Evolutionary conservation across 2,113 vertebrate species (phyloP), one percentile per base, ranked within the genome.

Genomic region (Spea bombifrons): DNA sequence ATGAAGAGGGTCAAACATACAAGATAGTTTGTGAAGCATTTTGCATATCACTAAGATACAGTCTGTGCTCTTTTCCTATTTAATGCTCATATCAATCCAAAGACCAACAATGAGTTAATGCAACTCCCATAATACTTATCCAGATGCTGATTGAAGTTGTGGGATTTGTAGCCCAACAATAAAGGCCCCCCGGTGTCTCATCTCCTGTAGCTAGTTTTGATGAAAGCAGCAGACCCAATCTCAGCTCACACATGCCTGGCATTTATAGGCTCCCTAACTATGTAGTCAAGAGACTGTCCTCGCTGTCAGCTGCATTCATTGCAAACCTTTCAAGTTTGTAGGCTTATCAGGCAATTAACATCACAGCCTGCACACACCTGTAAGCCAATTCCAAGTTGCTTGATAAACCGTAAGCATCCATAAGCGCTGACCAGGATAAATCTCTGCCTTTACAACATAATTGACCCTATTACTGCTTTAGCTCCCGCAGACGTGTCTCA

Each of bases 291-390:
- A 59, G 55, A 59, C 55, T 8, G 55, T 59, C 55, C 55, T 59
- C 12, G 55, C 55, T 13, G 55, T 59, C 55, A 59, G 55, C 10
- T 13, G 55, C 55, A 59, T 59, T 59, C 55, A 59, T 59, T 59
- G 55, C 55, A 4, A 59, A 13, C 55, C 55, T 59, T 59, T 59
- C 55, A 59, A 59, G 55, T 59, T 13, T 9, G 55, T 12, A 59
- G 55, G 55, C 55, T 59, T 59, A 59, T 59, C 55, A 59, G 8
- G 10, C 55, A 59, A 59, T 59, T 59, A 59, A 59, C 55, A 59
- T 9, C 10, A 13, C 55, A 59, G 55, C 55, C 55, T 13, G 55
- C 55, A 59, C 10, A 59, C 55, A 13, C 55, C 12, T 13, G 8
- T 59, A 59, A 4, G 55, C 12, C 55, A 13, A 8, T 13, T 59